Conservation (phyloP, 2,113 vertebrate genomes). For the Procapra przewalskii region DNA sequence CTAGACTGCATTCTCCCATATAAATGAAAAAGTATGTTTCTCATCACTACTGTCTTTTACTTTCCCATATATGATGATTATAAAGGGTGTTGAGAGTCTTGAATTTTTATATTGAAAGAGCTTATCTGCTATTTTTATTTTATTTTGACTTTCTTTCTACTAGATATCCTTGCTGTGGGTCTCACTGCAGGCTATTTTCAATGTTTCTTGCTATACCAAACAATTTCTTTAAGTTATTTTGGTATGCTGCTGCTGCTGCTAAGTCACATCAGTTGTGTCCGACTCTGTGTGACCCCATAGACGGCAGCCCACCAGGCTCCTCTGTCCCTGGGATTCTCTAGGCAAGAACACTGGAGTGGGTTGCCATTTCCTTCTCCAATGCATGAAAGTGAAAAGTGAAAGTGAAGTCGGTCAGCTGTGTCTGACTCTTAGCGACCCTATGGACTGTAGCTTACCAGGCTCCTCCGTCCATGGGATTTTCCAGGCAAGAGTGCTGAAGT, state of each 20-base stretch:
- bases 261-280: too few species aligned
- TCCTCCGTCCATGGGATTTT: too few species aligned
- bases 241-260: background rate
- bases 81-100: background rate
- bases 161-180: background rate
- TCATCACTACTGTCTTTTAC: background rate
- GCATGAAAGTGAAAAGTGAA: too few species aligned
- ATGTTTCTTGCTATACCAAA: background rate
- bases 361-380: too few species aligned
- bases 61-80: background rate
- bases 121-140: background rate
- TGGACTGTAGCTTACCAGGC: too few species aligned
- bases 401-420: accelerated
- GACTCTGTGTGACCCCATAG: too few species aligned
- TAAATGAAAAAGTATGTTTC: background rate
- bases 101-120: background rate
- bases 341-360: too few species aligned
- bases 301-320: too few species aligned
- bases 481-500: too few species aligned
- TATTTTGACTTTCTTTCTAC: background rate
- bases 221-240: background rate
- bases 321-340: too few species aligned
- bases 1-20: background rate
- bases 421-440: too few species aligned
- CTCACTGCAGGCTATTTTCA: background rate